Percentiles rank a stretch among this genome's conserved stretches.
phyloP scores from a whole-genome alignment of 2,113 vertebrate species.

The Crotophaga sulcirostris region DNA sequence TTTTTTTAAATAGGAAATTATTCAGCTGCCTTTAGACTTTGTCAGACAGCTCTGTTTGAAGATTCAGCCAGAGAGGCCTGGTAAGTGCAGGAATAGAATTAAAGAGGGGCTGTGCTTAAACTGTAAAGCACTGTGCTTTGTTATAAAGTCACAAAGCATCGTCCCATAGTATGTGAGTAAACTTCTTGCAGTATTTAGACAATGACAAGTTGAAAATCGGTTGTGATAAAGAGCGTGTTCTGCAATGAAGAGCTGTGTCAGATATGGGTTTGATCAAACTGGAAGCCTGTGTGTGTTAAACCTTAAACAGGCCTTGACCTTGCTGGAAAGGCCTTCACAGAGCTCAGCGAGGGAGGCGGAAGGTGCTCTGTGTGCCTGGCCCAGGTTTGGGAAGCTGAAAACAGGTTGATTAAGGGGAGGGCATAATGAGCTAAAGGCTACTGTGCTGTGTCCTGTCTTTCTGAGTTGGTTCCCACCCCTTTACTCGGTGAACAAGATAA shows the following conservation, averaged over 20 bases:
- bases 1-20: slow-evolving; percentile 85
- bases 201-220: background rate
- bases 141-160: background rate
- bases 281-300: background rate
- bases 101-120: background rate
- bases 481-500: background rate
- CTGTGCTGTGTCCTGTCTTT: background rate
- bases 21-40: slow-evolving; percentile 93
- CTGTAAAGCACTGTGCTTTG: background rate
- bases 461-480: background rate
- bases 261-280: background rate
- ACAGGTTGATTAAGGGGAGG: background rate
- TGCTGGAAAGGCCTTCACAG: background rate
- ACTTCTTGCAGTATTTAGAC: background rate
- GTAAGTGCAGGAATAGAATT: slow-evolving; percentile 65
- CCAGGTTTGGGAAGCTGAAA: background rate
- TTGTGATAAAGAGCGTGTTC: background rate
- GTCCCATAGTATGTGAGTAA: background rate
- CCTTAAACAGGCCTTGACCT: background rate
- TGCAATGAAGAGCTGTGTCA: background rate
- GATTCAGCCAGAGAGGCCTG: slow-evolving; percentile 93
- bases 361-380: background rate
- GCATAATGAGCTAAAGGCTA: background rate
- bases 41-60: slow-evolving; percentile 92
- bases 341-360: background rate